Percentiles rank a stretch among this genome's conserved stretches.
Evolutionary conservation across 2,797 vertebrate genomes (phyloP).

Genomic region (Smutsia temminckii): DNA sequence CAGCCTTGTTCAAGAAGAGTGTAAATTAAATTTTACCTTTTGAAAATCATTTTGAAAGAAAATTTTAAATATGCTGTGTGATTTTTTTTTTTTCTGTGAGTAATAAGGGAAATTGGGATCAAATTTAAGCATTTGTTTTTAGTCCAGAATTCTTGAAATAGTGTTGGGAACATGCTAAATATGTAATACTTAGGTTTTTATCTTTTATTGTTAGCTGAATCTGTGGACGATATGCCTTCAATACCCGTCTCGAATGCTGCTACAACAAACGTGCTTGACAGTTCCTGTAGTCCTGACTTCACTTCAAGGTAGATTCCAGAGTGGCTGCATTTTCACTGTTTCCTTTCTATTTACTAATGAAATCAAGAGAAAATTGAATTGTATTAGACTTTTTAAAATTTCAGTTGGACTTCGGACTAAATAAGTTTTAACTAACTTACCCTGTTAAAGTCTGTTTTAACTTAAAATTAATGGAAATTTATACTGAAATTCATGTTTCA

Average conservation of each 20-base stretch:
- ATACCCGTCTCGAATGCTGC: slow-evolving; percentile 90
- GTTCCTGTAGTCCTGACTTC: slow-evolving; percentile 89
- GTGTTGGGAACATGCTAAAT: background rate
- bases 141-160: background rate
- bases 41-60: slow-evolving; percentile 25
- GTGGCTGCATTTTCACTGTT: background rate
- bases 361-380: background rate
- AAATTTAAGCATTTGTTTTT: background rate
- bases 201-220: slow-evolving; percentile 82
- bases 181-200: slow-evolving; percentile 43
- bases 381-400: background rate
- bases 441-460: background rate
- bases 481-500: background rate
- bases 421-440: background rate
- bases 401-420: background rate
- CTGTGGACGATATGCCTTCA: slow-evolving; percentile 86
- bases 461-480: background rate
- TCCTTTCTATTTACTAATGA: background rate
- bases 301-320: slow-evolving; percentile 87
- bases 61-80: background rate
- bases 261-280: slow-evolving; percentile 90
- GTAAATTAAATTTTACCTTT: background rate
- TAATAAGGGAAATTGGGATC: background rate
- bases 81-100: background rate
- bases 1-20: background rate